Base-by-base conservation (phyloP, 1,140 invertebrate genomes). In the Laupala kohalensis region DNA sequence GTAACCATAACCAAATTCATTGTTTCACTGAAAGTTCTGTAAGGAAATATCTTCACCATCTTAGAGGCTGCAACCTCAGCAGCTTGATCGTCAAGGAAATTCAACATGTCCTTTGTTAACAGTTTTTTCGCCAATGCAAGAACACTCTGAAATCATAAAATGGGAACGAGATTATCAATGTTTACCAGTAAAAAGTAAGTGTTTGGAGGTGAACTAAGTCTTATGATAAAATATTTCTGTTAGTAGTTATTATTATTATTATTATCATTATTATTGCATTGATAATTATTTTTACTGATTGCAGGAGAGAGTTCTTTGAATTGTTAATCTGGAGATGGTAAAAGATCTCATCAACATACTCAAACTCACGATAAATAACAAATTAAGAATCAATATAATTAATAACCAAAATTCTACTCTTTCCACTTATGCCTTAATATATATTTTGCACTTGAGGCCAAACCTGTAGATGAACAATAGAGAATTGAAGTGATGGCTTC, bases 1-100 rank as follows among this genome's bases (percentile, higher is more conserved):
- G 95, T 94, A 3, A 98, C 92, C 85, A 97, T 88, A 0, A 96
- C 94, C 63, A 99, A 82, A 81, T 95, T 97, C 64, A 99, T 83
- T 0, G 92, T 95, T 83, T 99, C 97, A 74, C 94, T 97, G 78
- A 97, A 95, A 3, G 92, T 93, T 77, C 92, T 90, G 79, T 96
- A 97, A 4, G 92, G 91, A 77, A 93, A 94, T 71, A 90, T 87
- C 79, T 88, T 83, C 37, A 91, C 84, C 74, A 85, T 83, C 69
- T 84, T 85, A 69, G 85, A 83, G 65, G 84, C 82, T 75, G 85
- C 87, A 24, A 95, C 87, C 81, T 96, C 91, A 70, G 88, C 83
- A 25, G 92, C 89, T 79, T 93, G 89, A 71, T 91, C 87, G 79
- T 98, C 94, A 69, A 98, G 80, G 66, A 77, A 78, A 65, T 76